These are phyloP conservation scores for Harpagifer antarcticus DNA, from an alignment of 2,797 vertebrate genomes.

Conservation along the genomic window DNA sequence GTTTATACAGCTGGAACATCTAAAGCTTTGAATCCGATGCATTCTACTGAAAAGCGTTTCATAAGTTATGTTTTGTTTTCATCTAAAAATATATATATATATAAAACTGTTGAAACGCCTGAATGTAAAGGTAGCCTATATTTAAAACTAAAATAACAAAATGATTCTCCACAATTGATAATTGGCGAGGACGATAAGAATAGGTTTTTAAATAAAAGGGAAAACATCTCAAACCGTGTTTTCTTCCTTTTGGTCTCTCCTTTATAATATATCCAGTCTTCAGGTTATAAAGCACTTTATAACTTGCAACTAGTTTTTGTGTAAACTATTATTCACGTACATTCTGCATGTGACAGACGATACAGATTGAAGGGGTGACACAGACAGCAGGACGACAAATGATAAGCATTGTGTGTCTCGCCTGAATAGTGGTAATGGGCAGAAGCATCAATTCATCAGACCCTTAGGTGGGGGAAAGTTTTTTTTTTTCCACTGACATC, in stretches of 20 bases:
- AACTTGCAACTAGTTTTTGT: slow-evolving; percentile 25
- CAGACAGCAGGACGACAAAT: slow-evolving; percentile 46
- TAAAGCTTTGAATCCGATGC: not conserved
- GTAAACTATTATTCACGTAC: slow-evolving; percentile 42
- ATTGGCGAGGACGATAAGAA: not conserved
- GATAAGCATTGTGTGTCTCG: slow-evolving; percentile 34
- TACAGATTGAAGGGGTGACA: slow-evolving; percentile 32
- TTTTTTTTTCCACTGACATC: slow-evolving; percentile 18
- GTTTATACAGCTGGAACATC: not conserved
- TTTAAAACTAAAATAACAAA: not conserved
- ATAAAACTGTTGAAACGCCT: not conserved
- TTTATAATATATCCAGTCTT: slow-evolving; percentile 14
- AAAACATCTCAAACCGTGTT: slow-evolving; percentile 17
- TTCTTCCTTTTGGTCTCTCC: slow-evolving; percentile 23
- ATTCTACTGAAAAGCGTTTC: not conserved
- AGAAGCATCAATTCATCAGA: slow-evolving; percentile 44
- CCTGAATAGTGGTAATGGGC: slow-evolving; percentile 35
- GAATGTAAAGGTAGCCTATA: not conserved
- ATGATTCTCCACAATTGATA: slow-evolving; percentile 6
- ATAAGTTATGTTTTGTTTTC: not conserved
- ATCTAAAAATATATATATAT: not conserved
- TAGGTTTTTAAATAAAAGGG: slow-evolving; percentile 18
- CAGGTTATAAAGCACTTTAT: slow-evolving; percentile 14
- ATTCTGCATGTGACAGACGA: slow-evolving; percentile 47
- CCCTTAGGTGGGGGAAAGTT: slow-evolving; percentile 30